Percentiles rank a stretch among this genome's conserved stretches.
Evolutionary conservation across 37 sponge, comb jelly and placozoan species (phyloP).

Genomic region (Diacarnus erythraeanus): DNA sequence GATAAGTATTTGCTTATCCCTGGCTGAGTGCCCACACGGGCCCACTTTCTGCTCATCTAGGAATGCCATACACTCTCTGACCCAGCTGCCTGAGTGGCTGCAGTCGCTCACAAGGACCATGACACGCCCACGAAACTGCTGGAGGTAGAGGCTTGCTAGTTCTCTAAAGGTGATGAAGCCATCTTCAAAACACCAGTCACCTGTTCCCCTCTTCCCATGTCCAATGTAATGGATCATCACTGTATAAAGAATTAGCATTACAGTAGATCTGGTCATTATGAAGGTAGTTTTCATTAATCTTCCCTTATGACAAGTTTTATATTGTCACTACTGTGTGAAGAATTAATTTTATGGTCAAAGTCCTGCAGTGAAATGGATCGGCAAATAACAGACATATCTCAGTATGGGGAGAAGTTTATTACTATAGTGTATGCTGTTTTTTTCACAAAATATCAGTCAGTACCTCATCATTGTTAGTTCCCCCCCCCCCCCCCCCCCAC

Average conservation of each 20-base stretch:
- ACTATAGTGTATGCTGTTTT: too few species aligned
- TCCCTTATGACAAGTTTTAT: too few species aligned
- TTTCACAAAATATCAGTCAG: too few species aligned
- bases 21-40: constrained; percentile 71
- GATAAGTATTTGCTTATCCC: constrained; percentile 48
- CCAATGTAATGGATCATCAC: constrained; percentile 68
- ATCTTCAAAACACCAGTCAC: constrained; percentile 79
- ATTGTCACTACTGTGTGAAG: too few species aligned
- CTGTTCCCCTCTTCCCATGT: constrained; percentile 59
- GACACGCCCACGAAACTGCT: constrained; percentile 34
- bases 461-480: too few species aligned
- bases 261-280: too few species aligned
- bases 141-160: constrained; percentile 48
- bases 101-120: constrained; percentile 63
- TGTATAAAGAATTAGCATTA: too few species aligned
- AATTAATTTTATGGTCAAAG: too few species aligned
- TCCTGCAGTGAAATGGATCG: neutral
- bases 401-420: too few species aligned
- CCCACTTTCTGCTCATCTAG: constrained; percentile 54
- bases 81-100: constrained; percentile 60
- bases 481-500: too few species aligned
- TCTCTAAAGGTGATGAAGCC: constrained; percentile 43
- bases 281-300: too few species aligned
- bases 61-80: constrained; percentile 12
- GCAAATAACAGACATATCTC: neutral